These are phyloP conservation scores for Trissoscelio sp. DNA, from an alignment of 2,888 invertebrate genomes.

Conservation along the genomic window DNA sequence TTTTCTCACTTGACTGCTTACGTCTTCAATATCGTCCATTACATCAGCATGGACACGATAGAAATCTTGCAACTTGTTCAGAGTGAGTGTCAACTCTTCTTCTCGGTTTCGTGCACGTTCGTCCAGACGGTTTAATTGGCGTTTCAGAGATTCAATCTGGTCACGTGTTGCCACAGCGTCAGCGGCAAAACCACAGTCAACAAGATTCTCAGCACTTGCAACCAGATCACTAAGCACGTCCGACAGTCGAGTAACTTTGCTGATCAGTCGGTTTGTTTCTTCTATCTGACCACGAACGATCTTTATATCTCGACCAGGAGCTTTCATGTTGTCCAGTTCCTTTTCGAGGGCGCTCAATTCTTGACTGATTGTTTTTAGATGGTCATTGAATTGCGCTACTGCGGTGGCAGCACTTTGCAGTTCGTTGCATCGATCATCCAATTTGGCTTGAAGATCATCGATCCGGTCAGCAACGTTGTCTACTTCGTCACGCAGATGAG, in stretches of 20 bases:
- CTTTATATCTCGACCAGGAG: constrained; percentile 94
- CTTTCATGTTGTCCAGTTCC: constrained; percentile 92
- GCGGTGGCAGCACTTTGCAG: constrained; percentile 94
- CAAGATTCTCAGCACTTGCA: constrained; percentile 89
- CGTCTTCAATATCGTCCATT: constrained; percentile 90
- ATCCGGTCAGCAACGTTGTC: constrained; percentile 90
- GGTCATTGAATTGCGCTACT: constrained; percentile 94
- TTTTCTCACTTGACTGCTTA: constrained; percentile 90
- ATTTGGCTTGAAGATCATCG: constrained; percentile 89
- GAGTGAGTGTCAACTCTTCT: constrained; percentile 90
- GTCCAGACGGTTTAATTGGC: constrained; percentile 91
- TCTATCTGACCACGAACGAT: constrained; percentile 92
- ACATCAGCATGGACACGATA: constrained; percentile 85
- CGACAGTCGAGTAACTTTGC: constrained; percentile 87
- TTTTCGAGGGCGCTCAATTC: constrained; percentile 92
- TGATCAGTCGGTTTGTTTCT: constrained; percentile 88
- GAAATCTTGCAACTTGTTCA: constrained; percentile 92
- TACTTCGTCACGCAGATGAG: constrained; percentile 91
- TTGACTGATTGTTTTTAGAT: constrained; percentile 90
- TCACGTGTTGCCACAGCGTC: constrained; percentile 92
- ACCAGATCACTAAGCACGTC: constrained; percentile 89
- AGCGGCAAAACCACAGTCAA: constrained; percentile 93
- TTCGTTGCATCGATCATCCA: constrained; percentile 91
- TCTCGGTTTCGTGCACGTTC: constrained; percentile 91
- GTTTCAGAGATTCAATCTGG: constrained; percentile 91